phyloP scores from a whole-genome alignment of 2,888 invertebrate species.

The Sepioteuthis lessoniana region DNA sequence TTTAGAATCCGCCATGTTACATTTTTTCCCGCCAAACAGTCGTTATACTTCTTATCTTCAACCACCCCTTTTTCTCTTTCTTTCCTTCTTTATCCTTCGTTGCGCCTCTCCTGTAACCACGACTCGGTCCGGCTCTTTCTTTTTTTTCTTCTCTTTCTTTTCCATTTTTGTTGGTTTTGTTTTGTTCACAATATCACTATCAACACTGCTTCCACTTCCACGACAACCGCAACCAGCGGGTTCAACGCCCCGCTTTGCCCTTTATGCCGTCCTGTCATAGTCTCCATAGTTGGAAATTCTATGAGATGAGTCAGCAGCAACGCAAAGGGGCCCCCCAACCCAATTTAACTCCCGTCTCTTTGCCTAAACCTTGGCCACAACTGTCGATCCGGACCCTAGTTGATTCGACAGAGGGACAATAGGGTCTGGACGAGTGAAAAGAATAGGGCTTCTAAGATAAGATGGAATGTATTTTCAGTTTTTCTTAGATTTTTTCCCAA shows the following conservation, averaged over 20 bases:
- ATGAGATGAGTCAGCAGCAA: constrained; percentile 1
- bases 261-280: neutral
- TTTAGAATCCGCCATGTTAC: neutral
- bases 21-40: constrained; percentile 4
- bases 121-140: neutral
- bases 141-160: neutral
- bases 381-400: neutral
- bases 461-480: neutral
- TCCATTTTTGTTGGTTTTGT: neutral
- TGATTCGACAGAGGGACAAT: neutral
- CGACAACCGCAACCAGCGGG: neutral
- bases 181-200: neutral
- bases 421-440: neutral
- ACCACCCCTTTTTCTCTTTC: neutral
- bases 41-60: constrained; percentile 15
- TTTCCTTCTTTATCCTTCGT: neutral
- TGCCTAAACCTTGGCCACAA: neutral
- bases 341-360: neutral
- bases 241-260: neutral
- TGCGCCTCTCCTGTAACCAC: neutral
- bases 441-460: neutral
- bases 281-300: constrained; percentile 33
- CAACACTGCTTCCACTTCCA: constrained; percentile 23
- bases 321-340: neutral
- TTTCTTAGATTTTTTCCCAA: neutral